Evolutionary conservation across 2,888 invertebrate species (phyloP).

Genomic region (Thera obeliscata): DNA sequence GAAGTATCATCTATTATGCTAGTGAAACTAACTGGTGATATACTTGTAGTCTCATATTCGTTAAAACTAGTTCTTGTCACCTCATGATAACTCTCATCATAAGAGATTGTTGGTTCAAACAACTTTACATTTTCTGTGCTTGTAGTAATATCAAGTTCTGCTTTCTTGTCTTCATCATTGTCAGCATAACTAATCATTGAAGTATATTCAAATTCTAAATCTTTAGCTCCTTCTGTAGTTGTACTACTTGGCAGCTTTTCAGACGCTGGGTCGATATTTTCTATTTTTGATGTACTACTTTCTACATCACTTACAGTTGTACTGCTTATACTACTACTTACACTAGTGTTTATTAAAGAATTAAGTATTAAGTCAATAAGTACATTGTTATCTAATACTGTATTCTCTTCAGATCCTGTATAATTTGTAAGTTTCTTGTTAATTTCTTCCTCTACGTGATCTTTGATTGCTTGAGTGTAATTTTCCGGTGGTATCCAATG

Average conservation of each 20-base stretch:
- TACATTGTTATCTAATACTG: conserved; percentile 43
- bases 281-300: conserved; percentile 12
- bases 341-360: conserved; percentile 29
- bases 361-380: conserved; percentile 50
- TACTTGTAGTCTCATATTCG: conserved; percentile 5
- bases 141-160: neutral
- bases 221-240: conserved; percentile 19
- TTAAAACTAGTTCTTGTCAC: conserved; percentile 4
- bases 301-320: conserved; percentile 14
- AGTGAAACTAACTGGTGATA: conserved; percentile 2
- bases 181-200: neutral
- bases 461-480: conserved; percentile 56
- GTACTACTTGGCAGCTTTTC: conserved; percentile 15
- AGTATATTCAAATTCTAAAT: neutral
- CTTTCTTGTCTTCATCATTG: neutral
- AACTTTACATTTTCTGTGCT: conserved; percentile 11
- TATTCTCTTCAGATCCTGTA: conserved; percentile 18
- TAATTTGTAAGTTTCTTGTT: conserved; percentile 40
- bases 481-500: conserved; percentile 60
- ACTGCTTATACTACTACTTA: conserved; percentile 14
- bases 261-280: conserved; percentile 8
- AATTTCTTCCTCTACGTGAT: conserved; percentile 58
- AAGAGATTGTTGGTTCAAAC: conserved; percentile 5
- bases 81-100: neutral
- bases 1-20: neutral